Evolutionary conservation across 2,797 vertebrate species (phyloP), one percentile per base, ranked within the genome.

Genomic region (Mus caroli): DNA sequence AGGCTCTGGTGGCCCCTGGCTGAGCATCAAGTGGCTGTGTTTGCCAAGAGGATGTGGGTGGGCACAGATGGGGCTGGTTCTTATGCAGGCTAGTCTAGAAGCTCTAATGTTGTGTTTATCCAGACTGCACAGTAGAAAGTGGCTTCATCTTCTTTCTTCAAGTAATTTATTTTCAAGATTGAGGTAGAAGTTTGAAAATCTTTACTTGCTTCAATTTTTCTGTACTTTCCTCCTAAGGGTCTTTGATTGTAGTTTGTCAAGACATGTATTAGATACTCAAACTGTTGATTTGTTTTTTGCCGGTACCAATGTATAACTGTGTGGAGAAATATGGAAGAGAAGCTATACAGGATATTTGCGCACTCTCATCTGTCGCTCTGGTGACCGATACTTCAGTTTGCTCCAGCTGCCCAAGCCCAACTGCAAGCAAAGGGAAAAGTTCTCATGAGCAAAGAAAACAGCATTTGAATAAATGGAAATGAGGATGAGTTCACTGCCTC

Each of bases 71-170:
- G 17, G 56, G 26, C 28, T 24, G 56, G 80, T 96, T 96, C 52
- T 93, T 76, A 82, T 71, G 19, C 0, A 58, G 69, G 7, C 31
- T 79, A 13, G 22, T 58, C 34, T 43, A n/a, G 67, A 9, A 24
- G 6, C 46, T 85, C 40, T 43, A 75, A 54, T 0, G 0, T 34
- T 46, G 96, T 97, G 96, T 0, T 17, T 1, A 0, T 8, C 98
- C 98, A 94, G 93, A 31, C 0, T 7, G 97, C 97, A 50, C 98
- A 98, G 67, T 98, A 98, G 86, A 98, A 98, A 0, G 80, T 77
- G 5, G 92, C 98, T 46, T 97, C 12, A 0, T 98, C 98, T 0
- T 96, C 89, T 67, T 94, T 79, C 22, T 34, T 60, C 19, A 98
- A 1, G 9, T 80, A 67, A 9, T 91, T 96, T 91, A 98, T 96